These are phyloP conservation scores for Ciconia nigra DNA, from an alignment of 2,797 vertebrate species.

Conservation along the genomic window DNA sequence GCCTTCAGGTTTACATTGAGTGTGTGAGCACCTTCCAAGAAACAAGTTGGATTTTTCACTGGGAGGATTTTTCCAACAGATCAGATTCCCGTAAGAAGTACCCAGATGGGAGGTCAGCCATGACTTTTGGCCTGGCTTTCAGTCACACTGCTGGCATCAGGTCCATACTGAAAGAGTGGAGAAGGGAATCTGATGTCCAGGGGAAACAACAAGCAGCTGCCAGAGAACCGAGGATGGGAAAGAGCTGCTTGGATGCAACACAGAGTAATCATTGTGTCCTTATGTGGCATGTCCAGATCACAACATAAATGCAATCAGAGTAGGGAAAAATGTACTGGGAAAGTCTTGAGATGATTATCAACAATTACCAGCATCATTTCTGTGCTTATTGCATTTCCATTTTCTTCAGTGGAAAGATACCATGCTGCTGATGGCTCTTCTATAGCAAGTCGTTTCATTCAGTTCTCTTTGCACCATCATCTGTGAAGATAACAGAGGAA, in stretches of 20 bases:
- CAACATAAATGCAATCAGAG: background rate
- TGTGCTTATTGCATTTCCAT: background rate
- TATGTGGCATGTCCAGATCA: background rate
- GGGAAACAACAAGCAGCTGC: background rate
- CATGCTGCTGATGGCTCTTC: background rate
- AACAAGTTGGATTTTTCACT: background rate
- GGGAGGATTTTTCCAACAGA: background rate
- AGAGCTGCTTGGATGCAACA: background rate
- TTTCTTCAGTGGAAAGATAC: background rate
- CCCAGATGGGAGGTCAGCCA: background rate
- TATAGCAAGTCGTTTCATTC: background rate
- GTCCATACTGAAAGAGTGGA: background rate
- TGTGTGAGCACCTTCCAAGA: background rate
- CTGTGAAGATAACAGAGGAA: background rate
- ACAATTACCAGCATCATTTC: background rate
- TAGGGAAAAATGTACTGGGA: background rate
- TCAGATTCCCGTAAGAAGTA: background rate
- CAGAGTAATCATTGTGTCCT: background rate
- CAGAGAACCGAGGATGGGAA: background rate
- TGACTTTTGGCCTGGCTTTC: background rate
- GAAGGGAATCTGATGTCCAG: background rate
- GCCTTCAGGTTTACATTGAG: background rate
- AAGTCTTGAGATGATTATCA: background rate
- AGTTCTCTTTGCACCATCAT: background rate
- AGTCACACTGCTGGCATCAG: background rate